These are phyloP conservation scores for mouse (Mus musculus) DNA, from an alignment of 2,113 vertebrate genomes.

Conservation along the genomic window DNA sequence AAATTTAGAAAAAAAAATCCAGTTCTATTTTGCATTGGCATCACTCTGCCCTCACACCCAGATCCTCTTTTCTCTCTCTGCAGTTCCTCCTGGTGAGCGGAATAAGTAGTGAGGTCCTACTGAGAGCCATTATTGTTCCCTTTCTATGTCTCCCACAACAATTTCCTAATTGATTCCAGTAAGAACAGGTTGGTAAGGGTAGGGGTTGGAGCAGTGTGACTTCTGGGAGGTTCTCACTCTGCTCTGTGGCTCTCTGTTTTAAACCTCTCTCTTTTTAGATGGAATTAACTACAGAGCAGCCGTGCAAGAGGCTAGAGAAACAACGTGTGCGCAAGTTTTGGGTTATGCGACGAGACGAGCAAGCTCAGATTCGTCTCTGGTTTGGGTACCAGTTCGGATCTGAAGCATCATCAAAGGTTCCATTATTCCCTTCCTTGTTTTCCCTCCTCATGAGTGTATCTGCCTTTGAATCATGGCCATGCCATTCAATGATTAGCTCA, in stretches of 20 bases:
- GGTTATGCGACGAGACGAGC: conserved; percentile 29
- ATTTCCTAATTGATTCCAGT: conserved; percentile 60
- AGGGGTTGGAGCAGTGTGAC: not conserved
- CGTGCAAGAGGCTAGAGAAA: not conserved
- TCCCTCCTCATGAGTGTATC: conserved; percentile 34
- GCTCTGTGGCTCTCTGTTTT: not conserved
- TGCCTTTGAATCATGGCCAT: conserved; percentile 71
- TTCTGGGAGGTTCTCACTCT: conserved; percentile 10
- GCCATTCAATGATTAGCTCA: conserved; percentile 67
- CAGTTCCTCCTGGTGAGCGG: conserved; percentile 1
- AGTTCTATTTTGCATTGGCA: not conserved
- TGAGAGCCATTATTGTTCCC: conserved; percentile 25
- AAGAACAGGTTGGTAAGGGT: not conserved
- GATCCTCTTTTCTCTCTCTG: not conserved
- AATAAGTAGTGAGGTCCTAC: not conserved
- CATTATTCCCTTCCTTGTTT: conserved; percentile 70
- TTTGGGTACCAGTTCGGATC: conserved; percentile 66
- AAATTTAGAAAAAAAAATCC: not conserved
- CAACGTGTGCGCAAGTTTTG: not conserved
- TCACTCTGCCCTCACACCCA: not conserved
- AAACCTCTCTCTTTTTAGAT: conserved; percentile 17
- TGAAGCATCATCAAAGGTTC: conserved; percentile 70
- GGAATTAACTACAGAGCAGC: not conserved
- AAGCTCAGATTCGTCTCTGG: conserved; percentile 71
- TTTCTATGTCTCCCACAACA: conserved; percentile 59